Percentiles rank a stretch among this genome's conserved stretches.
phyloP scores from a whole-genome alignment of 92 coral and sea anemone genomes.

The Plumapathes pennacea region DNA sequence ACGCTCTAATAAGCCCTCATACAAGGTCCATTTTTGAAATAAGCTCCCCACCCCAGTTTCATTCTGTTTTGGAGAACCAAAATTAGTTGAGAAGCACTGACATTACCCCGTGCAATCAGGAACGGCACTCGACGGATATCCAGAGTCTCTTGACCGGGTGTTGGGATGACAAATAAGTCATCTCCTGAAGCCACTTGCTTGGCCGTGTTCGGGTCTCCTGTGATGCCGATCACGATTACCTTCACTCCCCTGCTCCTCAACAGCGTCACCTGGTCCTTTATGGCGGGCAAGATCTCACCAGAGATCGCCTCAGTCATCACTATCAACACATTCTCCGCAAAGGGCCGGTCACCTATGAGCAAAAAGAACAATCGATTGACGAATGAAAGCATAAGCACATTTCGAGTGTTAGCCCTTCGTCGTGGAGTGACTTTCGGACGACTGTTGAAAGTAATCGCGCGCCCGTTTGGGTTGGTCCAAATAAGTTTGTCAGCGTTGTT shows the following conservation, averaged over 20 bases:
- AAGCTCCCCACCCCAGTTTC: not conserved
- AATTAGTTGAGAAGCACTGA: not conserved
- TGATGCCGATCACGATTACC: slow-evolving; percentile 48
- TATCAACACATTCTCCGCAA: slow-evolving; percentile 59
- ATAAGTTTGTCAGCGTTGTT: no score
- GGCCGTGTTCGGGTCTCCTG: slow-evolving; percentile 18
- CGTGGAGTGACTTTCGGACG: no score
- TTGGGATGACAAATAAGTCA: slow-evolving; percentile 47
- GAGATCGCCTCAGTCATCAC: slow-evolving; percentile 54
- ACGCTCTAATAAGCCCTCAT: no score
- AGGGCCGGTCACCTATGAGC: slow-evolving; percentile 66
- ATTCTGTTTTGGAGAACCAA: not conserved
- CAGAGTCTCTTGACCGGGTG: slow-evolving; percentile 23
- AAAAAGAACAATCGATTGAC: slow-evolving; percentile 3
- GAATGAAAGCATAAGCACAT: no score
- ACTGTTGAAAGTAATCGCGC: no score
- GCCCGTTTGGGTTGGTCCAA: no score
- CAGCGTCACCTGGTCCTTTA: slow-evolving; percentile 30
- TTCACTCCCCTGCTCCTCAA: slow-evolving; percentile 63
- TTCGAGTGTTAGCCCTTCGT: no score
- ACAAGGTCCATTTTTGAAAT: no score
- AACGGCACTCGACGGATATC: slow-evolving; percentile 35
- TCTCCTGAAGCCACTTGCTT: slow-evolving; percentile 66
- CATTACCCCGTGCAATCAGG: slow-evolving; percentile 31
- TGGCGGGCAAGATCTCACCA: slow-evolving; percentile 34